Base-by-base conservation (phyloP, 1,140 invertebrate species). In the Arion vulgaris region DNA sequence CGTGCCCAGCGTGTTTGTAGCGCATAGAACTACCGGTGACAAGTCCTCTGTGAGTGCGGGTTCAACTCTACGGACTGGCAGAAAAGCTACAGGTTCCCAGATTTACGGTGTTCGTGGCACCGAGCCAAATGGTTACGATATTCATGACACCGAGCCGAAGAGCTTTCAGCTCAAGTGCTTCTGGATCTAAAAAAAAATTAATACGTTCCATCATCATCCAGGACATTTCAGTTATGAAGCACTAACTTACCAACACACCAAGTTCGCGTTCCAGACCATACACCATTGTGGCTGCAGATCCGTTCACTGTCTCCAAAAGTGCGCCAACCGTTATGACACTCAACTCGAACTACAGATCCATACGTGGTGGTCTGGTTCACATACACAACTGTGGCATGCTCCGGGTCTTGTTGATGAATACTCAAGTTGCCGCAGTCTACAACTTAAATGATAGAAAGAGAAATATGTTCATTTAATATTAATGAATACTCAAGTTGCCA, bases 231-330 rank as follows among this genome's bases (percentile, higher is more conserved):
- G n/a, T n/a, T n/a, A n/a, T n/a, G n/a, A n/a, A n/a, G n/a, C n/a
- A n/a, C n/a, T n/a, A n/a, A 57, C 85, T 84, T 76, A 88, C 87
- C 87, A 39, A 83, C 77, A 84, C 87, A 88, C 72, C 80, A 81
- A 28, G 83, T 79, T 4, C 45, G 72, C 45, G 84, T 87, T 41
- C 83, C 85, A 32, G 85, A 86, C 88, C 88, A 88, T 1, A 73
- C 45, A 28, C 86, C 88, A 80, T 86, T 68, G 26, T 71, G 38
- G 4, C 82, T 83, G 83, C 88, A 88, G 19, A 36, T 78, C 75
- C 88, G 77, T 26, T 62, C 41, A 1, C 74, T 62, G 72, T 85
- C 84, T 9, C 85, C 85, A 83, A 86, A 86, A 7, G 81, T 26
- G 28, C 82, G 81, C 77, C 83, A 85, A 28, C 87, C 87, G 26